Evolutionary conservation across 2,797 vertebrate genomes (phyloP).

Genomic region (Spinus pinus): DNA sequence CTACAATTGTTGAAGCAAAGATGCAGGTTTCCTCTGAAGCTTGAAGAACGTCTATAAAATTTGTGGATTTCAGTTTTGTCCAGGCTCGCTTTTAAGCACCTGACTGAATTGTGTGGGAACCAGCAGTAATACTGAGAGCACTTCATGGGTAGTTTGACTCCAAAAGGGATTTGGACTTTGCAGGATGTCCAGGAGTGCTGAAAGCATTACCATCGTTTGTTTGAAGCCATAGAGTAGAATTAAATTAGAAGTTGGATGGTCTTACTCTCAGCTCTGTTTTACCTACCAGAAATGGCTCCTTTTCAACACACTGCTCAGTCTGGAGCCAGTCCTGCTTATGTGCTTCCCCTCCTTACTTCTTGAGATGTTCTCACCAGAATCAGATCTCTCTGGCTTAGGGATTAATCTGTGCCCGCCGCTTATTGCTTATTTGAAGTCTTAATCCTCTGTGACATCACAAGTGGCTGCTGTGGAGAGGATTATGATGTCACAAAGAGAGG

Average conservation of each 20-base stretch:
- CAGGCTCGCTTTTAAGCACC: background rate
- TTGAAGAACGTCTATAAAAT: background rate
- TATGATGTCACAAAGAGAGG: slow-evolving; percentile 67
- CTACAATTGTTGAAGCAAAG: background rate
- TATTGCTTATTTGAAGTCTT: slow-evolving; percentile 66
- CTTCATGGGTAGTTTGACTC: background rate
- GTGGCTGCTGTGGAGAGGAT: slow-evolving; percentile 60
- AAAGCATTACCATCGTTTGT: background rate
- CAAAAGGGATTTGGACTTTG: background rate
- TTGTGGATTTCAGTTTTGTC: background rate
- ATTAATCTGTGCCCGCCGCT: slow-evolving; percentile 50
- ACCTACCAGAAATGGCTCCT: background rate
- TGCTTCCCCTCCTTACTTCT: slow-evolving; percentile 44
- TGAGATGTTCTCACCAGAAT: slow-evolving; percentile 60
- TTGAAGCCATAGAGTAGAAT: background rate
- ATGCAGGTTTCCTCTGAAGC: background rate
- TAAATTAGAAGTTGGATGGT: background rate
- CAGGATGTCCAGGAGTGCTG: background rate
- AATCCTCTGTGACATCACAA: slow-evolving; percentile 66
- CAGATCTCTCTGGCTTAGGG: slow-evolving; percentile 52
- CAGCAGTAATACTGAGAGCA: background rate
- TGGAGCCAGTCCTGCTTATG: slow-evolving; percentile 39
- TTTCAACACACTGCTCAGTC: background rate
- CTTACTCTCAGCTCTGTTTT: background rate
- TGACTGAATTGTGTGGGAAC: background rate